Evolutionary conservation across 2,113 vertebrate genomes (phyloP), one percentile per base, ranked within the genome.

Genomic region (Labeo catla): DNA sequence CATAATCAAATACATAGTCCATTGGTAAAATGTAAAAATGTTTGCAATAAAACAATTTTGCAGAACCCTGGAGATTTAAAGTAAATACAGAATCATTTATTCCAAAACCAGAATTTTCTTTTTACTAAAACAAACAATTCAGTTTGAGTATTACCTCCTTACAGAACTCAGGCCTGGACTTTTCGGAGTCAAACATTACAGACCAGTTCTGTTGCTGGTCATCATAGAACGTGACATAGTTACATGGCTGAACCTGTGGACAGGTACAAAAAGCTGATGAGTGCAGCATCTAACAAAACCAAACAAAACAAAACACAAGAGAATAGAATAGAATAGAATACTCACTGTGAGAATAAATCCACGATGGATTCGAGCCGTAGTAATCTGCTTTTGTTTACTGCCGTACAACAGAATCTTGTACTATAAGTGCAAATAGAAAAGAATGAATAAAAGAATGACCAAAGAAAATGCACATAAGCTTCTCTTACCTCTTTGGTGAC

Each of bases 181-280:
- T 94, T 84, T 96, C 95, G 0, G 95, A 96, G 85, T 96, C 96
- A 91, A 97, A 96, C 95, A 96, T 96, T 89, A 97, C 90, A 50
- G 96, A 97, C 96, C 96, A 97, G 91, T 95, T 97, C 84, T 96
- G 96, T 70, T 94, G 94, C 90, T 95, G 95, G 87, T 97, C 96
- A 90, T 97, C 96, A 66, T 97, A 97, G 90, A 97, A 97, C 0
- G 95, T 95, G 16, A 94, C 94, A 66, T 96, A 97, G 90, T 96
- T 95, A 91, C 95, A 95, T 86, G 94, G 91, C 28, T 94, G 95
- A 88, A 97, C 94, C 96, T 97, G 87, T 49, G 21, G 86, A 87
- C 47, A 49, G 43, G 73, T 23, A 45, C 19, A 2, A 78, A 23
- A 6, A 61, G 1, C 7, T n/a, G 19, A 28, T 65, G 19, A 45